Percentiles rank a stretch among this genome's conserved stretches.
phyloP scores from a whole-genome alignment of 2,113 vertebrate species.

The Phalacrocorax aristotelis region DNA sequence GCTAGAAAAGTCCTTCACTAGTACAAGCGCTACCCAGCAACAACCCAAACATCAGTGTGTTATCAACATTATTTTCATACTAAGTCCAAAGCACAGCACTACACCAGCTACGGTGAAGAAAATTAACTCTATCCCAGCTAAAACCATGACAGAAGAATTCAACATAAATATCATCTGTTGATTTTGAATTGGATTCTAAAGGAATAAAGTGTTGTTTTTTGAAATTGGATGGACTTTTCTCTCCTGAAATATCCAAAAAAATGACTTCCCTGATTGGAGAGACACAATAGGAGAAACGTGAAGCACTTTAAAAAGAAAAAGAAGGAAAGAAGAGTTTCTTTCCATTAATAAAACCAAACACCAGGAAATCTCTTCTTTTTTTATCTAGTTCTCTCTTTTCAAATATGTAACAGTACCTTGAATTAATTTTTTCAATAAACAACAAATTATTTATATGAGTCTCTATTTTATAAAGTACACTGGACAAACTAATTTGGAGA shows the following conservation, averaged over 20 bases:
- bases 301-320: not conserved
- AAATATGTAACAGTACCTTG: not conserved
- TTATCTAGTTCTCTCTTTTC: not conserved
- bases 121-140: too few species aligned
- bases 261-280: not conserved
- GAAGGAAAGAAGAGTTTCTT: not conserved
- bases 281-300: not conserved
- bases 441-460: not conserved
- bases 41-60: too few species aligned
- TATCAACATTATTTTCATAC: too few species aligned
- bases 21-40: too few species aligned
- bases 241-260: not conserved
- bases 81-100: too few species aligned
- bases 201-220: not conserved
- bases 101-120: too few species aligned
- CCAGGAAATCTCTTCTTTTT: not conserved
- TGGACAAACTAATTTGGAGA: not conserved
- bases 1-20: too few species aligned
- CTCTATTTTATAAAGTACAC: not conserved
- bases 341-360: not conserved
- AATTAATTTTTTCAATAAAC: not conserved
- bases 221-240: not conserved
- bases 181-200: not conserved
- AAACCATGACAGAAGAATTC: not conserved
- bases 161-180: not conserved